These are phyloP conservation scores for Parus major DNA, from an alignment of 2,113 vertebrate genomes.

Conservation along the genomic window DNA sequence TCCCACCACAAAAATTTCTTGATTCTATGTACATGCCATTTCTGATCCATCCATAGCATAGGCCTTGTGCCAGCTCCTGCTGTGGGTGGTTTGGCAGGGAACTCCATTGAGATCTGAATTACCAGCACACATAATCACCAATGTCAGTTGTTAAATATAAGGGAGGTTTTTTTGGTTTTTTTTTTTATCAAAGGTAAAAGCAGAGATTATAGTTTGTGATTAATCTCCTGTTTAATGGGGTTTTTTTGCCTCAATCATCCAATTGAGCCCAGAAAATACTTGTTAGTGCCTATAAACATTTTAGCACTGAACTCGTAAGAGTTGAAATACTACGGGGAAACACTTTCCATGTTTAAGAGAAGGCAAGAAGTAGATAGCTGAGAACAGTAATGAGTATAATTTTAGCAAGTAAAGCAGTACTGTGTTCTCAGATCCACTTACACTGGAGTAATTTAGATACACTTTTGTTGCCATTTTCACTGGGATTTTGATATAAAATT, in stretches of 20 bases:
- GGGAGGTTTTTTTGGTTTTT: not conserved
- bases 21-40: not conserved
- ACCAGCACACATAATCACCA: constrained; percentile 1
- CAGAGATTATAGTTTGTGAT: not conserved
- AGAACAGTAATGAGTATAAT: not conserved
- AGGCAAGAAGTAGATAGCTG: not conserved
- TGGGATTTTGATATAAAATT: not conserved
- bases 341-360: not conserved
- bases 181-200: not conserved
- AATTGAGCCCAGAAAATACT: not conserved
- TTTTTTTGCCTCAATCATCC: not conserved
- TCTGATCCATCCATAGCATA: not conserved
- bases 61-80: constrained; percentile 12
- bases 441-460: not conserved
- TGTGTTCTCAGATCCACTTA: not conserved
- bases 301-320: not conserved
- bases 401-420: not conserved
- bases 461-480: not conserved
- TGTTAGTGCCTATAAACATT: not conserved
- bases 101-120: constrained; percentile 18
- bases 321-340: not conserved
- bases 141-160: constrained; percentile 32
- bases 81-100: constrained; percentile 23
- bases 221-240: not conserved
- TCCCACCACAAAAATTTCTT: not conserved